phyloP scores from a whole-genome alignment of 2,888 invertebrate species.

The Acheta domesticus region DNA sequence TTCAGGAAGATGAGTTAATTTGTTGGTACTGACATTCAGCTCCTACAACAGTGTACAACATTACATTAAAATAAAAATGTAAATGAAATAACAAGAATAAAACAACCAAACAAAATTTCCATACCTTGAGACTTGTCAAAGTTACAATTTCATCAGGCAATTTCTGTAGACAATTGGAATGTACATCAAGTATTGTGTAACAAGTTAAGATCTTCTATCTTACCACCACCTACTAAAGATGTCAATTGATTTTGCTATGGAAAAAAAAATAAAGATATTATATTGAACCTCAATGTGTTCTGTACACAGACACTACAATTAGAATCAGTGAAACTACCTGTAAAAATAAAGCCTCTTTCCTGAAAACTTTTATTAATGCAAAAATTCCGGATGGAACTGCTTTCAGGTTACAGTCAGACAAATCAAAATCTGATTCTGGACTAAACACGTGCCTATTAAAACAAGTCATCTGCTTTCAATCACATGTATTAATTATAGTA shows the following conservation, averaged over 20 bases:
- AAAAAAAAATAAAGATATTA: conserved; percentile 37
- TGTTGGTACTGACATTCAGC: conserved; percentile 70
- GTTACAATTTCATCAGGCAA: conserved; percentile 63
- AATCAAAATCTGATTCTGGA: conserved; percentile 76
- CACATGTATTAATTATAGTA: too few species aligned
- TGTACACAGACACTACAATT: not conserved
- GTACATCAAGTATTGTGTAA: conserved; percentile 65
- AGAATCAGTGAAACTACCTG: conserved; percentile 34
- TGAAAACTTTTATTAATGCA: conserved; percentile 75
- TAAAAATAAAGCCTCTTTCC: conserved; percentile 64
- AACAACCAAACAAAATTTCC: conserved; percentile 32
- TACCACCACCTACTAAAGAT: conserved; percentile 67
- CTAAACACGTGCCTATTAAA: conserved; percentile 65
- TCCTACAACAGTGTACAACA: conserved; percentile 52
- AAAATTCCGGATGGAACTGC: conserved; percentile 74
- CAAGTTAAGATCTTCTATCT: conserved; percentile 64
- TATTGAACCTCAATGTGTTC: not conserved
- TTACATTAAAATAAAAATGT: not conserved
- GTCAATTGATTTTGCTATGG: conserved; percentile 67
- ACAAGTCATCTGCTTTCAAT: conserved; percentile 19
- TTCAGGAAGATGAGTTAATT: conserved; percentile 64
- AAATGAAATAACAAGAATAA: conserved; percentile 24
- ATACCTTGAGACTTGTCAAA: conserved; percentile 65
- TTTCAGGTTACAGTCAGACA: conserved; percentile 72
- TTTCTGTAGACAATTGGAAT: conserved; percentile 60